These are phyloP conservation scores for Drosophila serrata DNA, from an alignment of 1,140 invertebrate species.

Conservation along the genomic window DNA sequence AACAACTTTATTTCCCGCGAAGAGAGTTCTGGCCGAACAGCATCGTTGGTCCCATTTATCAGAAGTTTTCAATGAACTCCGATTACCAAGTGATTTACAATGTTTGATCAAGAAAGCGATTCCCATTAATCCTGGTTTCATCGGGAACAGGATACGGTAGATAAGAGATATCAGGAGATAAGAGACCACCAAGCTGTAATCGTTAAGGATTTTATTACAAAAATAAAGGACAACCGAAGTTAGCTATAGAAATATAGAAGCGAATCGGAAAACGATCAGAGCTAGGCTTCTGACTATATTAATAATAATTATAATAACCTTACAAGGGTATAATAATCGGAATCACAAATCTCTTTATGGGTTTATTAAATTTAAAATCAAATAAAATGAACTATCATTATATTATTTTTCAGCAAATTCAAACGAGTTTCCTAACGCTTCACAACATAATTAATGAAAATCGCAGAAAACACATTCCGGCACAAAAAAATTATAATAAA, in stretches of 20 bases:
- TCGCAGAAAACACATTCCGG: not conserved
- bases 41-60: constrained; percentile 48
- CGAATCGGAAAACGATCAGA: too few relatives aligned
- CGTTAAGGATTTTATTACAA: not conserved
- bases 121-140: constrained; percentile 45
- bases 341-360: not conserved
- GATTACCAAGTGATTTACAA: constrained; percentile 64
- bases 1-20: constrained; percentile 72
- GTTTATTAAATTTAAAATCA: not conserved
- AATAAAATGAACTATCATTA: too few relatives aligned
- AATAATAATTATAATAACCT: too few relatives aligned
- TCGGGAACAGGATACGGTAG: not conserved
- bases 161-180: not conserved
- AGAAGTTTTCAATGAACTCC: constrained; percentile 20
- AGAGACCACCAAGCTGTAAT: not conserved
- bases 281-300: too few relatives aligned
- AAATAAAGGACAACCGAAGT: too few relatives aligned
- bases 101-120: constrained; percentile 55
- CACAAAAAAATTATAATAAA: not conserved
- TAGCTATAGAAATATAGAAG: too few relatives aligned
- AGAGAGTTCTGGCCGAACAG: constrained; percentile 7
- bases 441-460: not conserved
- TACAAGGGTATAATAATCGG: too few relatives aligned
- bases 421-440: not conserved
- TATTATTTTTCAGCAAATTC: too few relatives aligned